Evolutionary conservation across 2,888 invertebrate genomes (phyloP), one percentile per base, ranked within the genome.

Genomic region (Nezara viridula): DNA sequence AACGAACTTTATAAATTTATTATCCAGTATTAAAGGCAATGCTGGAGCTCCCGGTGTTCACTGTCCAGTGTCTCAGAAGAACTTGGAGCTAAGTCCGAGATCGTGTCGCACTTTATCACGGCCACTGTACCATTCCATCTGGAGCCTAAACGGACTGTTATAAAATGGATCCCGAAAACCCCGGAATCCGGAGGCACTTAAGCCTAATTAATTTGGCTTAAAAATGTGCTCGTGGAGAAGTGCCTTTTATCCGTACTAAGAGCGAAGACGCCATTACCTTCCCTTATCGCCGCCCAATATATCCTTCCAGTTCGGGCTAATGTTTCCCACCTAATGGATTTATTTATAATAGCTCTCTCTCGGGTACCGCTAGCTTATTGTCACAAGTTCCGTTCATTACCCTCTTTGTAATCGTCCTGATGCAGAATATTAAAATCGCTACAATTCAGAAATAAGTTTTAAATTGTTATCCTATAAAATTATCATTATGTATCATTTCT

Each of bases 141-240:
- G 21, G 40, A 40, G 27, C 60, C 27, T 40, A 77, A 77, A 77
- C 37, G 21, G 77, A 77, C 24, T 24, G 77, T 21, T 27, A 14
- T n/a, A 55, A 37, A 73, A 37, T 73, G 73, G 73, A 19, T n/a
- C 73, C 73, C 21, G 37, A 37, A 37, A 40, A 44, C 7, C 40
- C 40, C 24, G 77, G 40, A 77, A 77, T 40, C 27, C 77, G 40
- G 77, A 5, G 21, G 77, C 77, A 24, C 77, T 77, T 24, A 40
- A 37, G 21, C 21, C 40, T 40, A 77, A 77, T 77, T 77, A 77
- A 77, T 77, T 77, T 77, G 40, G 77, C 60, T 60, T 60, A 60
- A 60, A 60, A 60, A 27, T 32, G n/a, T 27, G 60, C 60, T n/a
- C 14, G 60, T 9, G 3, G 27, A 16, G n/a, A 55, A 60, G 60